Evolutionary conservation across 2,888 invertebrate genomes (phyloP).

Genomic region (Catocala fraxini): DNA sequence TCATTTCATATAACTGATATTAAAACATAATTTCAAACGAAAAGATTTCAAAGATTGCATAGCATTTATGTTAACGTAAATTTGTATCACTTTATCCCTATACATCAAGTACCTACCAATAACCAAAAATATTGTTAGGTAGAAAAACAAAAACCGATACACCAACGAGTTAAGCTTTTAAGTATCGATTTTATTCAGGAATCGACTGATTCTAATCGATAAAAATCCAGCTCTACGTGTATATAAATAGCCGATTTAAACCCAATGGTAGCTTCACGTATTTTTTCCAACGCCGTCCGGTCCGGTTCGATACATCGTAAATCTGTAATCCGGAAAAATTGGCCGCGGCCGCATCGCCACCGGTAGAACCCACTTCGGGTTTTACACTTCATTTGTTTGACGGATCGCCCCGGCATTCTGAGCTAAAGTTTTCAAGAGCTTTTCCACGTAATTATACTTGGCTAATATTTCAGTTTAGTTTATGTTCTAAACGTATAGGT

Average conservation of each 20-base stretch:
- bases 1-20: no score
- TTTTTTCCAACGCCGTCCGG: slow-evolving; percentile 57
- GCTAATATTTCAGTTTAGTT: no score
- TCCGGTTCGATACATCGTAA: slow-evolving; percentile 66
- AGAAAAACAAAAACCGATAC: no score
- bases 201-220: slow-evolving; percentile 11
- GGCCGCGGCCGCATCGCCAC: slow-evolving; percentile 48
- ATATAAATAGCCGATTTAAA: slow-evolving; percentile 58
- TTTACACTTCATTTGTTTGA: slow-evolving; percentile 73
- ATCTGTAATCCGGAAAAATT: slow-evolving; percentile 79
- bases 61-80: no score
- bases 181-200: no score
- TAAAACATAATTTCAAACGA: no score
- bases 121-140: no score
- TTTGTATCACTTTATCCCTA: no score
- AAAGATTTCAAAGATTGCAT: no score
- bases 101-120: no score
- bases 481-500: no score
- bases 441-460: not conserved
- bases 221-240: slow-evolving; percentile 11
- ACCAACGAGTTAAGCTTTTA: no score
- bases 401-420: slow-evolving; percentile 48
- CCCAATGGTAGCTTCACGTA: slow-evolving; percentile 60
- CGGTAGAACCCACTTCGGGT: slow-evolving; percentile 50
- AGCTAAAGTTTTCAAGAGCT: slow-evolving; percentile 25